phyloP scores from a whole-genome alignment of 2,797 vertebrate species.

The Crax fasciolata region DNA sequence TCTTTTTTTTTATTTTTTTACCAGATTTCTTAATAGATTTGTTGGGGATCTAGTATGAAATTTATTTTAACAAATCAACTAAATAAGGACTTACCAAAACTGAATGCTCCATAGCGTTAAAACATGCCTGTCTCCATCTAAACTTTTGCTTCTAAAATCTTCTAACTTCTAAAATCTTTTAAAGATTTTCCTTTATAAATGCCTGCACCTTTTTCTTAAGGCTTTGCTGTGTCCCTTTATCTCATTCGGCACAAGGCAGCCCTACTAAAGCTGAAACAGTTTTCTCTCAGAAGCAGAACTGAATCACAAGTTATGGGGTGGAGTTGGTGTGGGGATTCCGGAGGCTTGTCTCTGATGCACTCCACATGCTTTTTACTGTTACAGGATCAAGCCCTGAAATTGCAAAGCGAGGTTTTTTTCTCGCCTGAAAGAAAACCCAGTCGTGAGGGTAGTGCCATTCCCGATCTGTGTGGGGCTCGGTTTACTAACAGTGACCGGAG shows the following conservation, averaged over 20 bases:
- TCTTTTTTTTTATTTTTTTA: background rate
- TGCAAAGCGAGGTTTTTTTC: background rate
- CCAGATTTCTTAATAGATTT: background rate
- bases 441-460: conserved; percentile 36
- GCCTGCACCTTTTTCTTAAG: background rate
- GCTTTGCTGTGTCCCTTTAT: background rate
- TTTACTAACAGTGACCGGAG: conserved; percentile 62
- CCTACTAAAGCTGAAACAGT: background rate
- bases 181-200: conserved; percentile 26
- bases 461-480: conserved; percentile 40
- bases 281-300: background rate
- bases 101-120: background rate
- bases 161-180: too few species aligned
- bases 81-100: background rate
- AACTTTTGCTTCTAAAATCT: too few species aligned
- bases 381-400: conserved; percentile 17
- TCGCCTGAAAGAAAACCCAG: background rate
- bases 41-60: background rate
- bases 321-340: background rate
- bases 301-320: background rate
- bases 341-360: conserved; percentile 2
- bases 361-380: background rate
- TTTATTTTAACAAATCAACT: background rate
- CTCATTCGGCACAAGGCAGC: background rate
- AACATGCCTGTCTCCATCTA: background rate